Evolutionary conservation across 2,888 invertebrate genomes (phyloP), one percentile per base, ranked within the genome.

Genomic region (Sminthurides aquaticus): DNA sequence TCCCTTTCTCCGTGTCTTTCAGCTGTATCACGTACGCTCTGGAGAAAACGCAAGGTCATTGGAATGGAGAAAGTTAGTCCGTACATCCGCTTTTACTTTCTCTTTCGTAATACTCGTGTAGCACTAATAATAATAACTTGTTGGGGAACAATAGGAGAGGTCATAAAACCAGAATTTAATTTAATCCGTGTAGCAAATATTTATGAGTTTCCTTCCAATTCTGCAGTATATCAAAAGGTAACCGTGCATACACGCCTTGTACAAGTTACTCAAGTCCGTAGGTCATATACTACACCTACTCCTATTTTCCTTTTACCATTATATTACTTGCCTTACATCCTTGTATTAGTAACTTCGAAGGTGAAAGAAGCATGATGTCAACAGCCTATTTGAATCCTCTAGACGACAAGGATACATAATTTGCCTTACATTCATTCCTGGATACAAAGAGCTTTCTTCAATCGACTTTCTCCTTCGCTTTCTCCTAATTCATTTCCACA

Each of bases 121-220:
- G n/a, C n/a, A n/a, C n/a, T 26, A n/a, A 18, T 58, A 34, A 58
- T 58, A 58, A 58, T 24, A 58, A 27, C 20, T 11, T 43, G 48
- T 34, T 22, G 43, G 48, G 57, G 29, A 28, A 28, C 34, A 20
- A 1, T 2, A 25, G 34, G 34, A 8, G 22, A 25, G 20, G 28
- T 57, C 29, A 43, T 58, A 58, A 58, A 58, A 58, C 34, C 11
- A 43, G 43, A 58, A 58, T 58, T 58, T 58, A 58, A 58, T 58
- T 58, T 58, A 58, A 58, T 58, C 43, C 58, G 43, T 43, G 58
- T 34, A 27, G 24, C 22, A 58, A 58, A n/a, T 58, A 58, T 58
- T 58, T 58, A 58, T 58, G 58, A 58, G 28, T 5, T 58, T 29
- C 24, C 57, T 26, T 26, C n/a, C n/a, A n/a, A n/a, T n/a, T n/a